Conservation (phyloP, 2,888 invertebrate species). For the Epirrhoe tristata region DNA sequence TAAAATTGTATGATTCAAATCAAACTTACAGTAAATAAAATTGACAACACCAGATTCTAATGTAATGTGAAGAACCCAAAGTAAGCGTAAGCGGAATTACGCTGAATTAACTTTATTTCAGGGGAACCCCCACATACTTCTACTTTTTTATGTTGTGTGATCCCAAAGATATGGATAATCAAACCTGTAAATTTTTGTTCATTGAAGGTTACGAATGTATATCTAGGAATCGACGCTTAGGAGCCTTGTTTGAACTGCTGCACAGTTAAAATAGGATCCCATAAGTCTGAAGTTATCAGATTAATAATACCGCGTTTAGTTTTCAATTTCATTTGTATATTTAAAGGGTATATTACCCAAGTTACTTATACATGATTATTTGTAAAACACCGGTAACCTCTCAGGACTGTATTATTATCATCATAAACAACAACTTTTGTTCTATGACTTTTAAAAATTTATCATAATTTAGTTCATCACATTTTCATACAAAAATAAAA, state of each 20-base stretch:
- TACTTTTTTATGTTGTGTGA: not conserved
- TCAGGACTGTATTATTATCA: too few relatives aligned
- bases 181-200: constrained; percentile 6
- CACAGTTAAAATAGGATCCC: not conserved
- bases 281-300: constrained; percentile 8
- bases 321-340: constrained; percentile 5
- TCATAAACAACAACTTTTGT: too few relatives aligned
- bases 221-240: constrained; percentile 17
- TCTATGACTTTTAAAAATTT: too few relatives aligned
- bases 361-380: too few relatives aligned
- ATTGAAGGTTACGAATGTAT: not conserved
- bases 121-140: not conserved
- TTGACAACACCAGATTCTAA: not conserved
- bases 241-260: constrained; percentile 20
- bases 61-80: not conserved
- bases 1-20: too few relatives aligned
- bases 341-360: constrained; percentile 2
- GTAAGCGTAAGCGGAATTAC: not conserved
- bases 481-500: too few relatives aligned
- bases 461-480: too few relatives aligned
- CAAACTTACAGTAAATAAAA: too few relatives aligned
- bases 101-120: not conserved
- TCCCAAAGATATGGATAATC: not conserved
- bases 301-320: constrained; percentile 4
- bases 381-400: too few relatives aligned